phyloP scores from a whole-genome alignment of 2,113 vertebrate genomes.

The Neotoma lepida region DNA sequence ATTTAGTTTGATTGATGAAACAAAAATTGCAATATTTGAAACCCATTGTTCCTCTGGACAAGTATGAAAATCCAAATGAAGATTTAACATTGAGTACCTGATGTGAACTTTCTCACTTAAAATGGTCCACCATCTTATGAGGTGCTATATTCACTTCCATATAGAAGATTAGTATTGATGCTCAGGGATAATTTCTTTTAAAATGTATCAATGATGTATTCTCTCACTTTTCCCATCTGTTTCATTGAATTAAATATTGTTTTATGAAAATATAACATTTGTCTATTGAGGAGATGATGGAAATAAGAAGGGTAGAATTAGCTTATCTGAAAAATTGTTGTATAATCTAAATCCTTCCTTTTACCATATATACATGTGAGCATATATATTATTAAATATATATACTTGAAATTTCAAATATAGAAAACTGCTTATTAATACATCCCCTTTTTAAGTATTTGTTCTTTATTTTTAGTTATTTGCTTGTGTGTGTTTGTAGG shows the following conservation, averaged over 20 bases:
- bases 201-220: neutral
- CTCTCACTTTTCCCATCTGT: neutral
- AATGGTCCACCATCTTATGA: neutral
- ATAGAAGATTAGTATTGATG: neutral
- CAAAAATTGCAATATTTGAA: neutral
- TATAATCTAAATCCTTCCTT: neutral
- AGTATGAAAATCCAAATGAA: neutral
- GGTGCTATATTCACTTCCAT: neutral
- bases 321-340: neutral
- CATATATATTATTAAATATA: no score
- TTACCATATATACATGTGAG: neutral
- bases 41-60: neutral
- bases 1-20: neutral
- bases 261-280: neutral
- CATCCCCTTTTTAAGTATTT: neutral
- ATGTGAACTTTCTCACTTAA: neutral
- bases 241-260: neutral
- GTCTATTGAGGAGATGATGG: neutral
- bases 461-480: neutral
- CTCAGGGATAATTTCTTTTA: neutral
- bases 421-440: neutral
- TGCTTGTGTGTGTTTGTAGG: neutral
- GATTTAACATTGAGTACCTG: neutral
- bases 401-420: neutral
- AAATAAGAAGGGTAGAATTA: neutral